Evolutionary conservation across 2,888 invertebrate genomes (phyloP), one percentile per base, ranked within the genome.

Genomic region (Pyrocoelia pectoralis): DNA sequence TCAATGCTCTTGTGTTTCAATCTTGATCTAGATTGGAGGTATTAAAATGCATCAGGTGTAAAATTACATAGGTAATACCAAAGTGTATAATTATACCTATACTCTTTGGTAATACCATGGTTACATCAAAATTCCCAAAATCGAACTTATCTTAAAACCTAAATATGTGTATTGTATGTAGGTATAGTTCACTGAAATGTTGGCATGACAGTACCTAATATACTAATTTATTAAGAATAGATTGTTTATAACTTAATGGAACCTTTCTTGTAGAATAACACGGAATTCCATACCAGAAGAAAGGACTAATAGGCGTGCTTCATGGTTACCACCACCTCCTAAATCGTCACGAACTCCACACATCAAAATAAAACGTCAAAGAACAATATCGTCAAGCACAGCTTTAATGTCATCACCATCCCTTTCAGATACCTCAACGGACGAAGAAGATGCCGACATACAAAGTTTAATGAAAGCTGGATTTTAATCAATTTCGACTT

Each of bases 241-340:
- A n/a, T n/a, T 24, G 24, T 5, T 24, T 6, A 24, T 15, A 43
- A 15, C 13, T 12, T 15, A 43, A 43, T 4, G 3, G 4, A 43
- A 49, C 2, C 8, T 9, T 13, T 18, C 15, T 54, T 54, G 24
- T 70, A 87, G 87, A 60, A 74, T 87, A 70, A 85, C 86, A 40
- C 84, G 89, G 70, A 88, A 89, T 78, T 88, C 87, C 66, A 91
- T 91, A 73, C 90, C 90, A 57, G 91, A 91, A 82, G 91, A 91
- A 76, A 70, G 69, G 50, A 66, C 74, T 51, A 76, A 71, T 15
- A 72, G 77, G 57, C 74, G 79, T 33, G 76, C 79, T 1, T 77
- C 77, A 56, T 83, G 77, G 80, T 79, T 77, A 71, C 77, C 75
- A 71, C 80, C 72, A 70, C 61, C 61, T 29, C 74, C 74, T 24